Evolutionary conservation across 2,888 invertebrate genomes (phyloP).

Genomic region (Arrhopalites spinosus): DNA sequence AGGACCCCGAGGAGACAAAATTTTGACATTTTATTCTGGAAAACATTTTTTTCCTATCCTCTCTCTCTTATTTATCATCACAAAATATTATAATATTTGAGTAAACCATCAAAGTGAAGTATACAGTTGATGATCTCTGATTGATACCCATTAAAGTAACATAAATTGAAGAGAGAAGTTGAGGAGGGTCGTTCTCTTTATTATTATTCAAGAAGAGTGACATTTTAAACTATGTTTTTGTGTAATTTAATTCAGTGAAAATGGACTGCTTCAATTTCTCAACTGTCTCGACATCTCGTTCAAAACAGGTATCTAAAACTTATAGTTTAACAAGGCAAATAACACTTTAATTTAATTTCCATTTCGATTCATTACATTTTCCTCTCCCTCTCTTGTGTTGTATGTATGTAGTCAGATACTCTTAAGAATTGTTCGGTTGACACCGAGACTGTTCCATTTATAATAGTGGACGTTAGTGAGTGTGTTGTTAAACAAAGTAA

Average conservation of each 20-base stretch:
- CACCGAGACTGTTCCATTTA: background rate
- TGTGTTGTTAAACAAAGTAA: background rate
- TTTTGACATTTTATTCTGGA: constrained; percentile 7
- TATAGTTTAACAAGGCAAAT: background rate
- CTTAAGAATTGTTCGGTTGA: constrained; percentile 31
- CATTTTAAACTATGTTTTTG: constrained; percentile 1
- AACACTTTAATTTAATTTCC: constrained; percentile 22
- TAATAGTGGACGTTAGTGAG: constrained; percentile 10
- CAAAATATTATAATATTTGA: no score
- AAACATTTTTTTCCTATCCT: background rate
- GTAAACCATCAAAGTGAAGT: constrained; percentile 25
- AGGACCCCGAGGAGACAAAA: background rate
- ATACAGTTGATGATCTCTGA: constrained; percentile 14
- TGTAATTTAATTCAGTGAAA: constrained; percentile 13
- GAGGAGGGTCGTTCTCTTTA: background rate
- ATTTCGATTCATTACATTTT: constrained; percentile 19
- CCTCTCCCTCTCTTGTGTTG: no score
- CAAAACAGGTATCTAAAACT: constrained; percentile 10
- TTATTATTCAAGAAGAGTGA: constrained; percentile 11
- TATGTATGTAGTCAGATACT: background rate
- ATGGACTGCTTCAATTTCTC: constrained; percentile 28
- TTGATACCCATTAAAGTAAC: constrained; percentile 3
- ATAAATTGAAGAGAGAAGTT: background rate
- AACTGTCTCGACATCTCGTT: constrained; percentile 7
- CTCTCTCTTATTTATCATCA: no score